Evolutionary conservation across 2,888 invertebrate species (phyloP).

Genomic region (Epinotia ramella): DNA sequence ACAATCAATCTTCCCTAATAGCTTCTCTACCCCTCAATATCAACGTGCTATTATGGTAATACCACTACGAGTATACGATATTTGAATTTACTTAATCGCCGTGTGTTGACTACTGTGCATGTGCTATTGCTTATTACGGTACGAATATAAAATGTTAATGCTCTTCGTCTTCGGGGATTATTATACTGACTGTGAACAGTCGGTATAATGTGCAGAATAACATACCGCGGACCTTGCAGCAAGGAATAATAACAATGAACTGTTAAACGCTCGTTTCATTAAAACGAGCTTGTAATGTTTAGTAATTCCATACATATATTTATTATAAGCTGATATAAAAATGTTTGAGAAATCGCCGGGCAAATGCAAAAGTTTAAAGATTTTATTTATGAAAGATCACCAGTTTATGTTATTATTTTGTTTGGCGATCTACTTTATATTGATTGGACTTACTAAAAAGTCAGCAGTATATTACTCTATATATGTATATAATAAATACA

Average conservation of each 20-base stretch:
- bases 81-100: constrained; percentile 39
- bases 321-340: too few species aligned
- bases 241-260: background rate
- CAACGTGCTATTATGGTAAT: constrained; percentile 37
- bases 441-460: too few species aligned
- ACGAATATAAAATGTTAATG: constrained; percentile 22
- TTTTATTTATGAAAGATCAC: too few species aligned
- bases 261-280: background rate
- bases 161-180: constrained; percentile 1
- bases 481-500: too few species aligned
- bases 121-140: constrained; percentile 16
- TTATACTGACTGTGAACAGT: constrained; percentile 1
- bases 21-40: background rate
- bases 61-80: constrained; percentile 36
- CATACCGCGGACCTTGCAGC: background rate
- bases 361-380: too few species aligned
- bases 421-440: too few species aligned
- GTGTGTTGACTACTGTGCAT: constrained; percentile 4
- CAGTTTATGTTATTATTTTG: too few species aligned
- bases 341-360: too few species aligned
- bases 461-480: too few species aligned
- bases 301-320: too few species aligned
- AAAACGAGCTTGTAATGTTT: background rate
- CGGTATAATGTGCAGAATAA: background rate
- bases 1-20: constrained; percentile 33